Conservation (phyloP, 2,797 vertebrate species). For the Pterois miles region DNA sequence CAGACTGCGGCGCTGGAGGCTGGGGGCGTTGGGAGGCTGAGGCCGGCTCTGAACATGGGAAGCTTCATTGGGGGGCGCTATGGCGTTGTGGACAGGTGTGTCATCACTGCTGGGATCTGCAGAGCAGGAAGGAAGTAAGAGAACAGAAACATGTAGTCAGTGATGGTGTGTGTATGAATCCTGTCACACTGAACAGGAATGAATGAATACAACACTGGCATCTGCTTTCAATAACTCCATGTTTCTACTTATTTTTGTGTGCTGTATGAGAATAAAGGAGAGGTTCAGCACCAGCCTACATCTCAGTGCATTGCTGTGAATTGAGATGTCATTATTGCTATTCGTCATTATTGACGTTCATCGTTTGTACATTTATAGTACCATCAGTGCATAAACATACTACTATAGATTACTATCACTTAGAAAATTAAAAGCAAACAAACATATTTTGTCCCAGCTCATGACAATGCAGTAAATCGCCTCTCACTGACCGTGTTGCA, state of each 20-base stretch:
- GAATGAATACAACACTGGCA: background rate
- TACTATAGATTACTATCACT: background rate
- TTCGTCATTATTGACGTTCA: too few relatives aligned
- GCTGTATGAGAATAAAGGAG: background rate
- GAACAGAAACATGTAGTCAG: background rate
- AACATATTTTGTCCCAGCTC: background rate
- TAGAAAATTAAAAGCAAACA: background rate
- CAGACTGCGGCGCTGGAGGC: constrained; percentile 84
- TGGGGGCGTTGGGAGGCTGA: constrained; percentile 73
- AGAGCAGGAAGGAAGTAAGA: constrained; percentile 2
- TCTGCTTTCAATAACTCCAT: background rate
- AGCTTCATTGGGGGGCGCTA: constrained; percentile 76
- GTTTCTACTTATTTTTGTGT: background rate
- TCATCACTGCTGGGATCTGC: constrained; percentile 88
- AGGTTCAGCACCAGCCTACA: background rate
- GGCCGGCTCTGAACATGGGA: constrained; percentile 70
- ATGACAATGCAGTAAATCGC: background rate
- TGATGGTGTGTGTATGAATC: background rate
- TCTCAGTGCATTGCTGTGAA: background rate
- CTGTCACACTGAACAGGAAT: background rate
- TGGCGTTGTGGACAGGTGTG: constrained; percentile 72
- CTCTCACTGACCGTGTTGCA: background rate
- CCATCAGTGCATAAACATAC: background rate
- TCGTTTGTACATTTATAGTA: background rate
- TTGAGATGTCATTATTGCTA: too few relatives aligned